Base-by-base conservation (phyloP, 2,888 invertebrate species). In the Lithophane socia region DNA sequence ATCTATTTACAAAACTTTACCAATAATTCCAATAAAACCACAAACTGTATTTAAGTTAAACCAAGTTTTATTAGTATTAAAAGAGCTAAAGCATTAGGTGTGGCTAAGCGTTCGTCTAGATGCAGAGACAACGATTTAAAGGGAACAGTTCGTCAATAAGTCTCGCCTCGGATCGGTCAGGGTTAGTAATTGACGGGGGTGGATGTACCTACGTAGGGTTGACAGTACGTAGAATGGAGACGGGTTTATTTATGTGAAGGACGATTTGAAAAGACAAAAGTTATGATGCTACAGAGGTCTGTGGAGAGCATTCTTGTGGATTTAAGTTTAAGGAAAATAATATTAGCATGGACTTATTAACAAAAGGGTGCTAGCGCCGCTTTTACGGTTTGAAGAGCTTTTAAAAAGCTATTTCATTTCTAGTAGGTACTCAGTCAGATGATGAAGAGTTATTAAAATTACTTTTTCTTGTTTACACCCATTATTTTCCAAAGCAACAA, bases 131-230 rank as follows among this genome's bases (percentile, higher is more conserved):
- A 88, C 90, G 91, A 90, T 91, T 93, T 92, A 92, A 93, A 92
- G 92, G 91, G 93, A 92, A 91, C 93, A 93, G 94, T 95, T 93
- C 95, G 96, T 96, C 96, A 96, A 95, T 96, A 96, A 96, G 96
- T 96, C 95, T 95, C 94, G 93, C 92, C 92, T 92, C 93, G 92
- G 93, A 92, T 94, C 95, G 96, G 96, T 95, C 96, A 96, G 96
- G 95, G 96, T 91, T 94, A 93, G 95, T 96, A 96, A 96, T 96
- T 96, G 96, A 95, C 93, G 93, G 94, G 94, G 96, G 95, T 91
- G 93, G 94, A 89, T 89, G 87, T 86, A 87, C 86, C 85, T 77
- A 76, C 70, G 13, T 88, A 95, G 95, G 96, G 96, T 80, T 96
- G 92, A 0, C 91, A 87, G 75, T 21, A 8, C 29, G 9, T 56